Evolutionary conservation across 2,797 vertebrate species (phyloP).

Genomic region (Sylvia borin): DNA sequence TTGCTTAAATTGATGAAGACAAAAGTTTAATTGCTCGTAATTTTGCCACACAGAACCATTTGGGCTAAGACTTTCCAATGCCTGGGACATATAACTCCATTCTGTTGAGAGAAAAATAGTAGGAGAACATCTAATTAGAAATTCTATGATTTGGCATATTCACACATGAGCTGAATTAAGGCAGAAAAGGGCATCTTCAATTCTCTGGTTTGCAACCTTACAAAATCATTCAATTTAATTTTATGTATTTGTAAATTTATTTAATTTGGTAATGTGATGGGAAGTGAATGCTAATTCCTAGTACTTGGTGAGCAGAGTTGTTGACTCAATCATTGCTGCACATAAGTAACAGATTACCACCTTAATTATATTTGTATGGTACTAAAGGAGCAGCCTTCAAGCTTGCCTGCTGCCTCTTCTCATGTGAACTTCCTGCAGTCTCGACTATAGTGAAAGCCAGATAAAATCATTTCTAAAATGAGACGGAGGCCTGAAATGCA

Average conservation of each 20-base stretch:
- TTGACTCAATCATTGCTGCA: background rate
- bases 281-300: background rate
- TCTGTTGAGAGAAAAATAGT: background rate
- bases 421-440: background rate
- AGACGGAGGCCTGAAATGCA: background rate
- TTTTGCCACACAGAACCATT: background rate
- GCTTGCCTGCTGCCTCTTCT: background rate
- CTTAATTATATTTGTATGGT: background rate
- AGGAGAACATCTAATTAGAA: background rate
- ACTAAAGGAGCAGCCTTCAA: background rate
- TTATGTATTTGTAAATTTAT: background rate
- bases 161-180: background rate
- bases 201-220: background rate
- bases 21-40: background rate
- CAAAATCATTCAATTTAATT: background rate
- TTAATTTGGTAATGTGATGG: background rate
- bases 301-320: background rate
- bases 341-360: background rate
- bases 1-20: background rate
- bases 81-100: background rate
- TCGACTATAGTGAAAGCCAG: background rate
- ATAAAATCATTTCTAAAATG: slow-evolving; percentile 36
- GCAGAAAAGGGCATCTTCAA: background rate
- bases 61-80: background rate
- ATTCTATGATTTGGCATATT: background rate